Conservation (phyloP, 2,113 vertebrate genomes). For the Sturnus vulgaris region DNA sequence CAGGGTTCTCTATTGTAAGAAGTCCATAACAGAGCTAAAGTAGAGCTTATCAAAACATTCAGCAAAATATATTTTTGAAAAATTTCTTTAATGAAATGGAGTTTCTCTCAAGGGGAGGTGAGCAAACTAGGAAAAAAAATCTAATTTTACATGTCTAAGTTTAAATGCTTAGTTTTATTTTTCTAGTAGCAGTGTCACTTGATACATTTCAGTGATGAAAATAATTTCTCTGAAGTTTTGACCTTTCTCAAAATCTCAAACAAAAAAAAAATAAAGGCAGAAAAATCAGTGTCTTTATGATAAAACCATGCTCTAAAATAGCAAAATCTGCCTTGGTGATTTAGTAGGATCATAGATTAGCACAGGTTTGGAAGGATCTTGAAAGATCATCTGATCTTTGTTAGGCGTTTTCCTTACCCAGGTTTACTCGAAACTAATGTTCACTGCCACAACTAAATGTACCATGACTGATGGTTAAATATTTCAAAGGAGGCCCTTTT, state of each 20-base stretch:
- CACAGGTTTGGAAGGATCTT: background rate
- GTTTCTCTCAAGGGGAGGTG: background rate
- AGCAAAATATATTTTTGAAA: background rate
- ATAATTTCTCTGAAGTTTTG: background rate
- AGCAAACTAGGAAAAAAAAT: background rate
- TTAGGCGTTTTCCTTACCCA: background rate
- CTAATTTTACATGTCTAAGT: background rate
- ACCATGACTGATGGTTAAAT: background rate
- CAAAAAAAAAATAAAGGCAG: background rate
- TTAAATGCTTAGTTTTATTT: background rate
- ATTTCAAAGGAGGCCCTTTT: background rate
- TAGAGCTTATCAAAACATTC: background rate
- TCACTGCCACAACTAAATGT: background rate
- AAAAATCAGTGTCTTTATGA: background rate
- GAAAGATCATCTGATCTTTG: background rate
- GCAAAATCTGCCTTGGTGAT: background rate
- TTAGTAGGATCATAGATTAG: background rate
- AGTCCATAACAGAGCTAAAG: background rate
- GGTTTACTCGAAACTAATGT: background rate
- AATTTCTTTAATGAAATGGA: background rate
- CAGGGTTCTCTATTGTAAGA: background rate
- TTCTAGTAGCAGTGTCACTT: background rate
- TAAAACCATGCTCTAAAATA: background rate
- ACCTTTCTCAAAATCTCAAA: background rate
- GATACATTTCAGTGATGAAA: background rate